Evolutionary conservation across 2,888 invertebrate genomes (phyloP).

Genomic region (Allolobophora icterica): DNA sequence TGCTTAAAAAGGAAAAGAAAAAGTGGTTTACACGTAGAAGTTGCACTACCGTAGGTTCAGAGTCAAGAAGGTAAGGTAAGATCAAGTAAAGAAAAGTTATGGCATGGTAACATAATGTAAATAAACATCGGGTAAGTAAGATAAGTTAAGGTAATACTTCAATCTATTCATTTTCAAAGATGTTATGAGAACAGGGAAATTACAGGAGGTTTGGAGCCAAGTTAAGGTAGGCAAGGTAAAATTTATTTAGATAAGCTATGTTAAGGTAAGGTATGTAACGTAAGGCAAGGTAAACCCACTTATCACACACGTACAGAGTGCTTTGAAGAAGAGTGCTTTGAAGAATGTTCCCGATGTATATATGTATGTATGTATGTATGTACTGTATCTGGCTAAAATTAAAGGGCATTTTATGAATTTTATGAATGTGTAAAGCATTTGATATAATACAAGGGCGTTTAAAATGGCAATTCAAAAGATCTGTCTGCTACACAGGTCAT

Average conservation of each 20-base stretch:
- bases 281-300: background rate
- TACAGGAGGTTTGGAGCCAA: background rate
- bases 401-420: too few species aligned
- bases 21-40: too few species aligned
- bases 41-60: background rate
- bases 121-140: background rate
- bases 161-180: background rate
- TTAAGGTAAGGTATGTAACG: background rate
- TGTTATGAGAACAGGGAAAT: background rate
- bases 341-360: background rate
- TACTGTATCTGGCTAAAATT: too few species aligned
- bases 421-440: too few species aligned
- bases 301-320: background rate
- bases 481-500: too few species aligned
- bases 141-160: background rate
- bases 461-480: too few species aligned
- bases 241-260: too few species aligned
- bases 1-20: too few species aligned
- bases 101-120: background rate
- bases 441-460: too few species aligned
- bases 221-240: background rate
- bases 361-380: too few species aligned
- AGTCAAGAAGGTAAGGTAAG: background rate
- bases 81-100: background rate
- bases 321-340: background rate